phyloP scores from a whole-genome alignment of 2,113 vertebrate genomes.

The Seriola aureovittata region DNA sequence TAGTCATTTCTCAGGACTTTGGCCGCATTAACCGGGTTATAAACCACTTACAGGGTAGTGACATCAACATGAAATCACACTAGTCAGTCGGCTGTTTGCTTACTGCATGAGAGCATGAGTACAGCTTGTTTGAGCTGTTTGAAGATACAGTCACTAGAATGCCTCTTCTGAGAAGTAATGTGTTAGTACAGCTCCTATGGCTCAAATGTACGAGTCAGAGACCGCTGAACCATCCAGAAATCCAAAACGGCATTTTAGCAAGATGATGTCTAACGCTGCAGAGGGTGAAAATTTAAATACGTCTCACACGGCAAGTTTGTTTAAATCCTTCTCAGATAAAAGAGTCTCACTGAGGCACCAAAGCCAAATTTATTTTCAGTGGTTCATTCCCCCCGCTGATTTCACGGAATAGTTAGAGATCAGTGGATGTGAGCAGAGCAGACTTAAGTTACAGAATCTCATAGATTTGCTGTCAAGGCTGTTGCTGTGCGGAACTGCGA shows the following conservation, averaged over 20 bases:
- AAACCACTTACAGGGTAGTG: slow-evolving; percentile 18
- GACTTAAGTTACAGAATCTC: slow-evolving; percentile 2
- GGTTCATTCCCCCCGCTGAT: not conserved
- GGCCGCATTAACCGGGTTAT: slow-evolving; percentile 21
- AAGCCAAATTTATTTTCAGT: not conserved
- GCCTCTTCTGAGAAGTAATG: not conserved
- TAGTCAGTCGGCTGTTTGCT: not conserved
- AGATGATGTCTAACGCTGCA: not conserved
- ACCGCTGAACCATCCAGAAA: not conserved
- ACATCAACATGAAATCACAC: slow-evolving; percentile 26
- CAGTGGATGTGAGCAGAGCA: not conserved
- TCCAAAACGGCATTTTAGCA: not conserved
- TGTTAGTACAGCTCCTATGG: not conserved
- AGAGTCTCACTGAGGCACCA: not conserved
- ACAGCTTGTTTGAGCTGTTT: not conserved
- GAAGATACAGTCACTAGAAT: slow-evolving; percentile 4
- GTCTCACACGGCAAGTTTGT: not conserved
- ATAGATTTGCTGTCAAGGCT: slow-evolving; percentile 53
- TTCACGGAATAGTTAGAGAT: not conserved
- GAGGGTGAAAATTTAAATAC: not conserved
- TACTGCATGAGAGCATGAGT: not conserved
- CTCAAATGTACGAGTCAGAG: not conserved
- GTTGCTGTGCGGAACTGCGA: slow-evolving; percentile 6
- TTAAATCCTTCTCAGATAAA: slow-evolving; percentile 11
- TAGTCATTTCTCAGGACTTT: slow-evolving; percentile 36